These are phyloP conservation scores for Perizoma affinitatum DNA, from an alignment of 2,888 invertebrate species.

Conservation along the genomic window DNA sequence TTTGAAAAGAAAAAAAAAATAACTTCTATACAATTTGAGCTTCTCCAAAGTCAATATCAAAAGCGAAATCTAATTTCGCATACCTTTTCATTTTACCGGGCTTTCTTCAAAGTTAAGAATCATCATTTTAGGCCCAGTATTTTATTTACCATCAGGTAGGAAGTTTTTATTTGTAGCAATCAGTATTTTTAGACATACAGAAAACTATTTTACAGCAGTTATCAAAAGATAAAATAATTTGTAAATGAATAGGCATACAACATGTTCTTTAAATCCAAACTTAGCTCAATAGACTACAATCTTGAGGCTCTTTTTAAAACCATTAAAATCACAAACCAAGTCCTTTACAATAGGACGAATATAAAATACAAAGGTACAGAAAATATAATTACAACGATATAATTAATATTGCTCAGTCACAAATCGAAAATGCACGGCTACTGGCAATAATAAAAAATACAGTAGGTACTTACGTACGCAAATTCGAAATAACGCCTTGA, in stretches of 20 bases:
- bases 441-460: constrained; percentile 64
- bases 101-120: constrained; percentile 15
- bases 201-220: background rate
- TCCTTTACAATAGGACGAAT: constrained; percentile 23
- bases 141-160: constrained; percentile 12
- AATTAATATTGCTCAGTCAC: constrained; percentile 57
- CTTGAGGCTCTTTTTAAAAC: constrained; percentile 21
- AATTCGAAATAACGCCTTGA: constrained; percentile 12
- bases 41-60: constrained; percentile 71
- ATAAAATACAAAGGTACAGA: constrained; percentile 27
- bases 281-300: constrained; percentile 19
- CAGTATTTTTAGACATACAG: constrained; percentile 1
- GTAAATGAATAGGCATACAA: constrained; percentile 16
- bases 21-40: constrained; percentile 75
- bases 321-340: constrained; percentile 30
- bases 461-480: constrained; percentile 16
- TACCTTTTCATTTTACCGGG: constrained; percentile 31
- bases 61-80: constrained; percentile 76
- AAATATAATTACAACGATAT: constrained; percentile 26
- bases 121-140: constrained; percentile 25
- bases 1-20: constrained; percentile 63
- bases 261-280: constrained; percentile 11
- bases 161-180: background rate
- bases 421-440: constrained; percentile 75
- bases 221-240: constrained; percentile 12